Base-by-base conservation (phyloP, 2,113 vertebrate genomes). In the Podiceps cristatus region DNA sequence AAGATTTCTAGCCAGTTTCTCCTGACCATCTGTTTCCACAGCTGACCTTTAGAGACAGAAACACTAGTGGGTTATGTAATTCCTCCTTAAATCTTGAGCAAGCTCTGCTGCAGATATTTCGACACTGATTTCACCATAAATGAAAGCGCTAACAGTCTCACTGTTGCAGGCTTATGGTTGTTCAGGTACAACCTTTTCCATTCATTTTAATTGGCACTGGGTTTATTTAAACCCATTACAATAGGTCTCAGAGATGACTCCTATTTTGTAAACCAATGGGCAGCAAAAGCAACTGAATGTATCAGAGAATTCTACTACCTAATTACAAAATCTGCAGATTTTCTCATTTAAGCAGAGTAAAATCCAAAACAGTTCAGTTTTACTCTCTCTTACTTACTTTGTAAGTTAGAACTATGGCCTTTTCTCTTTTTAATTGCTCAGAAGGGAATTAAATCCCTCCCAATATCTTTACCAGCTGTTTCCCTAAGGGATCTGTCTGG, bases 401-500 rank as follows among this genome's bases (percentile, higher is more conserved):
- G 55, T 44, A 95, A 90, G 63, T 82, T 76, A 83, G 86, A 97
- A 52, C 62, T 45, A 68, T 47, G 42, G 55, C 49, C 55, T 91
- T 92, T 88, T 96, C 88, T 87, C 49, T 55, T 94, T 95, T 95
- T 92, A 94, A 93, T 95, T 89, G 66, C 63, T 94, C 89, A 92
- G 76, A 87, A 50, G 72, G 86, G 86, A 96, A 66, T 96, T 87
- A 83, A 97, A 80, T 92, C 40, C 59, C 35, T 95, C 79, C 76
- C 89, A 87, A 45, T 56, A 85, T 78, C 76, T 95, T 77, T 71
- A 73, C 55, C 84, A 96, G 66, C 74, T 90, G 81, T 91, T 96
- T 95, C 58, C 81, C 77, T 76, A 59, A 58, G 49, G 96, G 93
- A 47, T 76, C 77, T 94, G 3, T 79, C 66, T 82, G 23, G 25